Percentiles rank a stretch among this genome's conserved stretches.
These are phyloP conservation scores for cattle (Bos taurus) DNA, from an alignment of 2,113 vertebrate species.

Conservation along the genomic window ARS-UCD2.0 NC_037329.1:49418001-49418500, in stretches of 20 bases:
- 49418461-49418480: neutral
- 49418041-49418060: constrained; percentile 20
- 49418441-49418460: neutral
- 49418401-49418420: neutral
- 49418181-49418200: constrained; percentile 68
- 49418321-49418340: constrained; percentile 33
- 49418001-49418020: constrained; percentile 60
- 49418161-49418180: constrained; percentile 71
- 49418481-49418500: neutral
- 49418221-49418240: constrained; percentile 59
- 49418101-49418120: constrained; percentile 69
- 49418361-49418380: neutral
- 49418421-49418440: neutral
- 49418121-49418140: constrained; percentile 70
- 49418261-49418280: neutral
- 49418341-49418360: neutral
- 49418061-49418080: constrained; percentile 38
- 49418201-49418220: constrained; percentile 68
- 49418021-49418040: constrained; percentile 59
- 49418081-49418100: constrained; percentile 65
- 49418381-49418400: neutral
- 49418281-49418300: constrained; percentile 52
- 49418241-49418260: constrained; percentile 41
- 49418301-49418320: constrained; percentile 13
- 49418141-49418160: constrained; percentile 78